phyloP scores from a whole-genome alignment of 2,113 vertebrate species.

The Mus musculus region DNA sequence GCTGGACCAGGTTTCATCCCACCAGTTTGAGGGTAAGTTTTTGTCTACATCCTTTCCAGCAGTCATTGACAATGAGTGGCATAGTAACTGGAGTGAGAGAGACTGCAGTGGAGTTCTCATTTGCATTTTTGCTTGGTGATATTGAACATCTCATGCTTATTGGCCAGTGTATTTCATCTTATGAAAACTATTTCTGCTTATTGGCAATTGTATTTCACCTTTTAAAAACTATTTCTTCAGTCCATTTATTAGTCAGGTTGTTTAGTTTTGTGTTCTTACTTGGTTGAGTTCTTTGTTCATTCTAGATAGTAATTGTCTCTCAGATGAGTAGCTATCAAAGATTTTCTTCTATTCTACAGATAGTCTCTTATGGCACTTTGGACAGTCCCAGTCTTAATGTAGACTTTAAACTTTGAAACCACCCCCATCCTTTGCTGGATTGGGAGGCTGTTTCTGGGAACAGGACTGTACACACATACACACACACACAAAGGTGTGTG shows the following conservation, averaged over 20 bases:
- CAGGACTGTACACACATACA: background rate
- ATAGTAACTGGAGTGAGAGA: background rate
- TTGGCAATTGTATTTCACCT: background rate
- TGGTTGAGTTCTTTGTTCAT: background rate
- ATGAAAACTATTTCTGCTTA: background rate
- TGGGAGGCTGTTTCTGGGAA: slow-evolving; percentile 5
- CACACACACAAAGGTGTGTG: background rate
- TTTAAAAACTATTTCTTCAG: background rate
- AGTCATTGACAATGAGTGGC: background rate
- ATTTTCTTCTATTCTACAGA: background rate
- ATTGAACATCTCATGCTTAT: background rate
- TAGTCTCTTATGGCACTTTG: background rate
- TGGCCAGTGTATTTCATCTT: background rate
- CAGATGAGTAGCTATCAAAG: background rate
- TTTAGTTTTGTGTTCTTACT: background rate
- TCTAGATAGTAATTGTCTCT: background rate
- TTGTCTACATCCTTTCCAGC: background rate
- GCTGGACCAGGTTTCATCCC: background rate
- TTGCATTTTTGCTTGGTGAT: too few relatives aligned
- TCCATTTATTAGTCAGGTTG: background rate
- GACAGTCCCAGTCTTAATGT: background rate
- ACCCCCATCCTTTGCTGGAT: background rate
- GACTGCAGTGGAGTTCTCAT: background rate
- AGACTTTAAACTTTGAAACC: background rate
- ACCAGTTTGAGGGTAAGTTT: background rate